Conservation (phyloP, 2,113 vertebrate species). For the Dryoscopus gambensis region DNA sequence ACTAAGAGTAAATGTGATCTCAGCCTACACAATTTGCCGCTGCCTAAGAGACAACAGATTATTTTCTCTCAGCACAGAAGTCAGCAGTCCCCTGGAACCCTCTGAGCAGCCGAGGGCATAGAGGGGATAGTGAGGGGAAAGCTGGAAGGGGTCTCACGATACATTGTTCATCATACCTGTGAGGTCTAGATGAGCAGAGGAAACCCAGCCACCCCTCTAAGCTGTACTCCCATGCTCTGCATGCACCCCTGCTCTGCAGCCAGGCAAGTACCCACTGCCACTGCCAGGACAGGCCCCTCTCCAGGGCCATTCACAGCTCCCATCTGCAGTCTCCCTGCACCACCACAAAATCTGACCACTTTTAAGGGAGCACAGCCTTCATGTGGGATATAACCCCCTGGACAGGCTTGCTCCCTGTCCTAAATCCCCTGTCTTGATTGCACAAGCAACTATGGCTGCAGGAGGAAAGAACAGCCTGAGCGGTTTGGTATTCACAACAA, state of each 20-base stretch:
- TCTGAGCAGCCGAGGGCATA: neutral
- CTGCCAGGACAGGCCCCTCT: neutral
- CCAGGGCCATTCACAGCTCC: neutral
- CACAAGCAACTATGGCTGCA: neutral
- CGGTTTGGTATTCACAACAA: neutral
- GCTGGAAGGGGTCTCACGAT: neutral
- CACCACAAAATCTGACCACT: neutral
- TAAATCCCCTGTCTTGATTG: neutral
- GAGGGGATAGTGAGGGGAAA: neutral
- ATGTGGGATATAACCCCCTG: rapidly evolving
- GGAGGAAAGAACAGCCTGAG: neutral
- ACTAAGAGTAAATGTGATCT: neutral
- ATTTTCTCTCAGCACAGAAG: neutral
- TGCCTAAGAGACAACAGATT: neutral
- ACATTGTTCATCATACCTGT: rapidly evolving
- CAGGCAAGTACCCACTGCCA: neutral
- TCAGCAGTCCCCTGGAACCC: neutral
- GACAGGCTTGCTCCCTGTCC: neutral
- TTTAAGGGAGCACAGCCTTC: neutral
- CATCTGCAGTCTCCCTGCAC: rapidly evolving
- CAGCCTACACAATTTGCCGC: neutral
- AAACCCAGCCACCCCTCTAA: rapidly evolving
- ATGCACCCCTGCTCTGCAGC: neutral
- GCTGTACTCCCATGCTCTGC: rapidly evolving
- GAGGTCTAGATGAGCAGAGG: neutral